These are phyloP conservation scores for Neoaliturus tenellus DNA, from an alignment of 2,888 invertebrate genomes.

Conservation along the genomic window DNA sequence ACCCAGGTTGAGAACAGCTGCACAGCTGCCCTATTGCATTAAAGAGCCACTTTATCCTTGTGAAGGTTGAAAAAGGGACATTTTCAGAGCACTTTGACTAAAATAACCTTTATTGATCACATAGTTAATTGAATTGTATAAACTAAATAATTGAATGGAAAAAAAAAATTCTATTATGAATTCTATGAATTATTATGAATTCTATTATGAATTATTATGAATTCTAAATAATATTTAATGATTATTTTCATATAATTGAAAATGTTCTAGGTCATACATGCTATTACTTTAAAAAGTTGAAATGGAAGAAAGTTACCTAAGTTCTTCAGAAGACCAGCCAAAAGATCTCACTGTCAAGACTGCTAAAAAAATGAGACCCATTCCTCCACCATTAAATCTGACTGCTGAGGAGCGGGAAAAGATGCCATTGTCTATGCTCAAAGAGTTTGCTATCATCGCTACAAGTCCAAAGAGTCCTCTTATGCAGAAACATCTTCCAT, in stretches of 20 bases:
- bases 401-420: slow-evolving; percentile 46
- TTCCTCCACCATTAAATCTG: slow-evolving; percentile 66
- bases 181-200: neutral
- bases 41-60: too few relatives aligned
- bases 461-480: slow-evolving; percentile 66
- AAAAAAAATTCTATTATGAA: neutral
- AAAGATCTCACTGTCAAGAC: slow-evolving; percentile 66
- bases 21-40: too few relatives aligned
- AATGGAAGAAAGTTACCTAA: slow-evolving; percentile 56
- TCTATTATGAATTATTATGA: neutral
- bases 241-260: neutral
- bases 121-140: too few relatives aligned
- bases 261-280: neutral
- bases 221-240: neutral
- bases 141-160: too few relatives aligned
- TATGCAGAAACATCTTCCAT: slow-evolving; percentile 66
- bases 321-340: slow-evolving; percentile 62
- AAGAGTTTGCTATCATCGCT: slow-evolving; percentile 64
- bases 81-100: too few relatives aligned
- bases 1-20: too few relatives aligned
- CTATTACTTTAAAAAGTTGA: neutral
- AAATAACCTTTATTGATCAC: too few relatives aligned
- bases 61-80: too few relatives aligned
- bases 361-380: slow-evolving; percentile 64
- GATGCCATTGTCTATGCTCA: slow-evolving; percentile 59